These are phyloP conservation scores for Isaurus tuberculatus DNA, from an alignment of 92 coral and sea anemone species.

Conservation along the genomic window DNA sequence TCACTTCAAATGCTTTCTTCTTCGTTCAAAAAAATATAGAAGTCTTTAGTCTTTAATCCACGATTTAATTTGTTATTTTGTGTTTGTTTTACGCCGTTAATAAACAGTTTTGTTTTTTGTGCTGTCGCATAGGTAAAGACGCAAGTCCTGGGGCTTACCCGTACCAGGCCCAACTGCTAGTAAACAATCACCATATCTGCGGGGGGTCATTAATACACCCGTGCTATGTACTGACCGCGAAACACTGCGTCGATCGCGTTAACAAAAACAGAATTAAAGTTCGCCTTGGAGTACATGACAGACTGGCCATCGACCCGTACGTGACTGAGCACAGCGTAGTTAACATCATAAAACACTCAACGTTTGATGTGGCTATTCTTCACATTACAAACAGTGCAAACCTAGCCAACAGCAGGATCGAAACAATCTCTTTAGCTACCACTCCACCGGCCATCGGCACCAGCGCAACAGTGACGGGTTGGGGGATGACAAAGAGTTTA, in stretches of 20 bases:
- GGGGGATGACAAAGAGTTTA: neutral
- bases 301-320: neutral
- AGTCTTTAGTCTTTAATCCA: too few relatives aligned
- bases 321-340: neutral
- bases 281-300: neutral
- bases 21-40: too few relatives aligned
- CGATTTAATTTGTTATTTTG: neutral
- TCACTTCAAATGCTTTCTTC: too few relatives aligned
- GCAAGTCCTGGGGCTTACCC: slow-evolving; percentile 10
- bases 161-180: slow-evolving; percentile 13
- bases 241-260: neutral
- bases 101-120: neutral
- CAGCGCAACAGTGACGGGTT: neutral
- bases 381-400: neutral
- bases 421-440: neutral
- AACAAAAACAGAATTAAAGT: neutral
- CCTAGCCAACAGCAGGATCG: neutral
- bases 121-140: neutral
- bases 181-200: neutral
- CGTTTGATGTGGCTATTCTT: neutral
- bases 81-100: neutral
- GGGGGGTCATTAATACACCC: neutral
- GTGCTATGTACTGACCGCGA: slow-evolving; percentile 8
- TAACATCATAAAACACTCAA: neutral
- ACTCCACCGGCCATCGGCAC: neutral